Conservation (phyloP, 1,140 invertebrate species). For the Sinella curviseta region DNA sequence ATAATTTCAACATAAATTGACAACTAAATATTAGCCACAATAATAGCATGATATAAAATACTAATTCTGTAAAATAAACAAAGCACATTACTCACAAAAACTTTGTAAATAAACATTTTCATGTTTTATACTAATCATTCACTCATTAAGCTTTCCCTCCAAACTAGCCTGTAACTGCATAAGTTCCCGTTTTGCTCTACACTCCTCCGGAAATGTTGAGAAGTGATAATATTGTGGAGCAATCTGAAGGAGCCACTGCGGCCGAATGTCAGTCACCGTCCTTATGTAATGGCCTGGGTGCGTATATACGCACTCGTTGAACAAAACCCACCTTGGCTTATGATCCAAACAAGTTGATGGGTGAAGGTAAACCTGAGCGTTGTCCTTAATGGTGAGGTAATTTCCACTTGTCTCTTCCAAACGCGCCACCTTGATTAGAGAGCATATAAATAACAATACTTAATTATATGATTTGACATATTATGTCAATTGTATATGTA, state of each 20-base stretch:
- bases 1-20: too few species aligned
- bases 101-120: too few species aligned
- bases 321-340: constrained; percentile 99
- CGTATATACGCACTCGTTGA: constrained; percentile 99
- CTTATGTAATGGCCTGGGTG: constrained; percentile 99
- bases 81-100: too few species aligned
- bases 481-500: too few species aligned
- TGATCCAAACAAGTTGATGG: constrained; percentile 98
- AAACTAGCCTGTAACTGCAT: constrained; percentile 79
- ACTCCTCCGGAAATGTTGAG: constrained; percentile 94
- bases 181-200: constrained; percentile 91
- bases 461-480: too few species aligned
- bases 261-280: constrained; percentile 98
- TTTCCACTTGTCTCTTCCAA: constrained; percentile 92
- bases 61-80: too few species aligned
- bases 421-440: constrained; percentile 95
- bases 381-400: constrained; percentile 98
- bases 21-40: too few species aligned
- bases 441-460: constrained; percentile 36
- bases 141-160: constrained; percentile 81
- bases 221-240: constrained; percentile 98
- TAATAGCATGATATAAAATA: too few species aligned
- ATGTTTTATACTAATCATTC: constrained; percentile 70
- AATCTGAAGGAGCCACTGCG: constrained; percentile 89
- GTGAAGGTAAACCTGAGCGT: constrained; percentile 97